These are phyloP conservation scores for Electrophaes corylata DNA, from an alignment of 2,888 invertebrate species.

Conservation along the genomic window DNA sequence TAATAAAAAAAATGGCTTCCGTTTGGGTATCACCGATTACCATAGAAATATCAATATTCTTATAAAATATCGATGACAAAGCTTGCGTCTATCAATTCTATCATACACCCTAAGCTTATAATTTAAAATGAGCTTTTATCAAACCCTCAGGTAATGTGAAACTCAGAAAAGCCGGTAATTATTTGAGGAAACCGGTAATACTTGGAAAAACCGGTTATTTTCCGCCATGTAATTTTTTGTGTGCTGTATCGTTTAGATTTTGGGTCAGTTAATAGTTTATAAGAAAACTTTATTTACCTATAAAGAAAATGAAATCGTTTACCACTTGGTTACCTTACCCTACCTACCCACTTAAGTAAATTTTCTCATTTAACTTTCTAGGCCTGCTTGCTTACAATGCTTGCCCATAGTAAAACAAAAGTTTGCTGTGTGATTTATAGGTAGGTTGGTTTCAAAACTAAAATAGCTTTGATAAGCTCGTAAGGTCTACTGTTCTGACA, in stretches of 20 bases:
- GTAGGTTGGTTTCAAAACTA: too few relatives aligned
- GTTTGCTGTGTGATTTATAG: too few relatives aligned
- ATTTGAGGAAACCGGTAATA: neutral
- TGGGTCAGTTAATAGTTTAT: neutral
- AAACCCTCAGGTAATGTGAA: conserved; percentile 6
- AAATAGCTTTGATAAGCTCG: too few relatives aligned
- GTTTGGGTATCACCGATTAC: neutral
- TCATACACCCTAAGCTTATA: conserved; percentile 34
- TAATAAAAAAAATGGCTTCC: neutral
- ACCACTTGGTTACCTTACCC: too few relatives aligned
- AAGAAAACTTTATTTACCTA: too few relatives aligned
- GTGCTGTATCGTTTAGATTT: neutral
- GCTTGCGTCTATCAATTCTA: conserved; percentile 14
- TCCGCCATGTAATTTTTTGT: neutral
- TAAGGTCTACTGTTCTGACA: too few relatives aligned
- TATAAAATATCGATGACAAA: conserved; percentile 24
- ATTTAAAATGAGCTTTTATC: conserved; percentile 40
- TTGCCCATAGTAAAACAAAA: too few relatives aligned
- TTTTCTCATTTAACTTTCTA: too few relatives aligned
- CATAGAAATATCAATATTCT: conserved; percentile 19
- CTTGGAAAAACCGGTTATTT: neutral
- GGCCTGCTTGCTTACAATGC: too few relatives aligned
- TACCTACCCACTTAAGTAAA: too few relatives aligned
- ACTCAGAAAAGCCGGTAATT: conserved; percentile 1
- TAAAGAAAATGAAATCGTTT: too few relatives aligned